Percentiles rank a stretch among this genome's conserved stretches.
Evolutionary conservation across 2,797 vertebrate genomes (phyloP).

Genomic region (Anguilla pacifica): DNA sequence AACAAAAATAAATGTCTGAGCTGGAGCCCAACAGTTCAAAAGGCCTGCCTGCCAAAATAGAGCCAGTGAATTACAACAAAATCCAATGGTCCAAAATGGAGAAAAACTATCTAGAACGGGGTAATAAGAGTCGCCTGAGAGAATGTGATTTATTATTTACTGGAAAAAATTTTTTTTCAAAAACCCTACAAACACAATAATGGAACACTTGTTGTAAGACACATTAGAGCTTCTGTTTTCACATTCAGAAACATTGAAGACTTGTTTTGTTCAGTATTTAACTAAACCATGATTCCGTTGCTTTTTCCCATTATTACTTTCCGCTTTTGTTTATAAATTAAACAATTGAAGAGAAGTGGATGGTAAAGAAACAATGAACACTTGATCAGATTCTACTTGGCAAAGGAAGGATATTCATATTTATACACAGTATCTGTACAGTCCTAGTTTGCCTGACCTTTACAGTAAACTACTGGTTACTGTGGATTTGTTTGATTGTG

Average conservation of each 20-base stretch:
- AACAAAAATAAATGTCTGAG: slow-evolving; percentile 51
- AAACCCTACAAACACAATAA: neutral
- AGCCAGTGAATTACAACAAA: slow-evolving; percentile 37
- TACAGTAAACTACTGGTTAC: neutral
- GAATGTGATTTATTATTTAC: neutral
- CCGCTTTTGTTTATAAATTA: neutral
- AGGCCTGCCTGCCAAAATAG: slow-evolving; percentile 29
- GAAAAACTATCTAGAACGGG: neutral
- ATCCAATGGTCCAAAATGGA: neutral
- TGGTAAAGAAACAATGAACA: neutral
- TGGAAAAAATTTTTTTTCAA: neutral
- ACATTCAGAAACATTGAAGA: neutral
- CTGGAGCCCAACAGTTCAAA: slow-evolving; percentile 25
- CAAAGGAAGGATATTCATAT: neutral
- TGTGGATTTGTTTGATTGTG: neutral
- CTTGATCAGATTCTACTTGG: neutral
- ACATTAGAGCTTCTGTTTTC: neutral
- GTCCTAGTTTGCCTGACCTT: neutral
- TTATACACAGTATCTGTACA: neutral
- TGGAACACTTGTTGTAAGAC: neutral
- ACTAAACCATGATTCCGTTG: neutral
- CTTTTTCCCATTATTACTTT: neutral
- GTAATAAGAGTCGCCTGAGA: neutral
- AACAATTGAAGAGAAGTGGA: neutral
- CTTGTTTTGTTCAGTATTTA: neutral